Evolutionary conservation across 1,140 invertebrate genomes (phyloP).

Genomic region (Phymorhynchus buccinoides): DNA sequence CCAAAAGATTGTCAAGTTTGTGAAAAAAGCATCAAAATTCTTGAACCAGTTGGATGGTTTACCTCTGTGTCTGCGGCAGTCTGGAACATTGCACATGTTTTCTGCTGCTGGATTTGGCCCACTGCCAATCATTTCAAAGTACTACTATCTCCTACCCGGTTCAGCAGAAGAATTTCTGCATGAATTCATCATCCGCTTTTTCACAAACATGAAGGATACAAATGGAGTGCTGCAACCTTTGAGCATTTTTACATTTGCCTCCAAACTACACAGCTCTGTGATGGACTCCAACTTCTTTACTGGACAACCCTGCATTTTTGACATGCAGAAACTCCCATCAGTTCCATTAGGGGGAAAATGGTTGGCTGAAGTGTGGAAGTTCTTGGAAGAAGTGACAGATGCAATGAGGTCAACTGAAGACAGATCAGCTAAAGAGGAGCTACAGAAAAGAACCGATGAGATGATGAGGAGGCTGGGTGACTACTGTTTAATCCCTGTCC

Average conservation of each 20-base stretch:
- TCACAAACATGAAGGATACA: not conserved
- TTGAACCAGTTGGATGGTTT: not conserved
- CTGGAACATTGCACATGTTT: slow-evolving; percentile 16
- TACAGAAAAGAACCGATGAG: not conserved
- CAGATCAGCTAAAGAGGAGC: not conserved
- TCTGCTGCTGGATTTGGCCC: not conserved
- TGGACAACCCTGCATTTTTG: not conserved
- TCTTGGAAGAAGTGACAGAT: not conserved
- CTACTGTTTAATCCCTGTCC: slow-evolving; percentile 23
- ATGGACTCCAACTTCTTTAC: not conserved
- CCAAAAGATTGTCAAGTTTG: not conserved
- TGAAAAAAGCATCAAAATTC: not conserved
- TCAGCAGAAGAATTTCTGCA: slow-evolving; percentile 21
- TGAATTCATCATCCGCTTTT: not conserved
- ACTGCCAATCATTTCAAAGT: slow-evolving; percentile 9
- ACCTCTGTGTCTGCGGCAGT: slow-evolving; percentile 22
- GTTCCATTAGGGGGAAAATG: not conserved
- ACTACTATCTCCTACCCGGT: not conserved
- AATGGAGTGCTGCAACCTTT: not conserved
- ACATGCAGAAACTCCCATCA: not conserved
- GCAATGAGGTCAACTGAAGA: too few relatives aligned
- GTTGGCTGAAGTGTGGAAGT: slow-evolving; percentile 16
- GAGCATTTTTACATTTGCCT: slow-evolving; percentile 5
- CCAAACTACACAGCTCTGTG: not conserved
- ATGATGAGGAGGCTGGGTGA: slow-evolving; percentile 17